These are phyloP conservation scores for Pitta sordida DNA, from an alignment of 2,113 vertebrate species.

Conservation along the genomic window DNA sequence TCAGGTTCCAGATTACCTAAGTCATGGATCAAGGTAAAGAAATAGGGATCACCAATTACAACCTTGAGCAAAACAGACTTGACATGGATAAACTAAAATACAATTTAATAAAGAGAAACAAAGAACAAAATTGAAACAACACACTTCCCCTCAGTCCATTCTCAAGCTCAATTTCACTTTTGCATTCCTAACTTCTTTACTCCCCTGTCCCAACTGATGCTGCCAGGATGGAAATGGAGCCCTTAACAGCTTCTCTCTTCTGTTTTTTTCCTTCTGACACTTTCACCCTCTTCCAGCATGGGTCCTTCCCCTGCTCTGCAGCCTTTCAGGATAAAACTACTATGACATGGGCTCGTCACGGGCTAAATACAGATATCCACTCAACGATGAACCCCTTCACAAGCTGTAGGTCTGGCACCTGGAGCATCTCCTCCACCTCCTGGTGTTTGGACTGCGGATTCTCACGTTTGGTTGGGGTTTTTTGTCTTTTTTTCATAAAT, in stretches of 20 bases:
- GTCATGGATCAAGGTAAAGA: not conserved
- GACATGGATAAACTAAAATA: not conserved
- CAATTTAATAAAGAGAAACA: not conserved
- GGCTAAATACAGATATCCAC: not conserved
- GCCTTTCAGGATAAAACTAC: not conserved
- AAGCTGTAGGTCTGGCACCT: not conserved
- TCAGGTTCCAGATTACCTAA: not conserved
- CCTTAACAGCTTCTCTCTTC: not conserved
- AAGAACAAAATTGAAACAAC: not conserved
- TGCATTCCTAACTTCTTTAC: not conserved
- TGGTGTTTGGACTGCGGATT: not conserved
- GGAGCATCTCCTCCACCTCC: not conserved
- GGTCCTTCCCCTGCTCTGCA: not conserved
- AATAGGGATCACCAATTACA: not conserved
- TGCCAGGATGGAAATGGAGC: not conserved
- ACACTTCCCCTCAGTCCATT: not conserved
- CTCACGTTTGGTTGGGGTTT: not conserved
- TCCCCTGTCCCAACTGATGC: accelerated
- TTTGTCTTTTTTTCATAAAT: not conserved
- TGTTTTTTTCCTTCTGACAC: not conserved
- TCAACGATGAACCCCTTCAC: not conserved
- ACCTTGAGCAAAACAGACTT: not conserved
- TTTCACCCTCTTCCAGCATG: not conserved
- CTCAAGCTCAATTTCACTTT: not conserved
- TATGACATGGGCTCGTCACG: not conserved